Conservation (phyloP, 2,113 vertebrate species). For the Silurus asotus region DNA sequence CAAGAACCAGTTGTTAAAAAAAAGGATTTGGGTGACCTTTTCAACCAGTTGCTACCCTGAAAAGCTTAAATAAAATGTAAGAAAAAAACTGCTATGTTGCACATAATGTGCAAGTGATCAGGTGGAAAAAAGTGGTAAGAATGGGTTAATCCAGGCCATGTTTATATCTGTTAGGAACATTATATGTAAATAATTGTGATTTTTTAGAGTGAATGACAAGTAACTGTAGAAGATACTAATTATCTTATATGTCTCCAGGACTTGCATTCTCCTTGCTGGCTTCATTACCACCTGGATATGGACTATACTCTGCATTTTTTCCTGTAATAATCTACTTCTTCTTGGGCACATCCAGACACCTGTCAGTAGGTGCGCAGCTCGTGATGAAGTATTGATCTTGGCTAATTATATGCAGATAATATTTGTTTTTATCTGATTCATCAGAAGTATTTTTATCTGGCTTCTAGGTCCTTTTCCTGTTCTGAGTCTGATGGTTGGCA, state of each 20-base stretch:
- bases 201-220: neutral
- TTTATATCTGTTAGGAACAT: neutral
- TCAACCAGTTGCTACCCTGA: neutral
- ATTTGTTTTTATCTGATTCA: neutral
- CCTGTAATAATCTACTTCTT: constrained; percentile 87
- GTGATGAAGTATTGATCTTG: neutral
- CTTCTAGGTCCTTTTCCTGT: constrained; percentile 86
- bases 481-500: constrained; percentile 87
- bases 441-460: neutral
- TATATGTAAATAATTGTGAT: neutral
- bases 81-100: neutral
- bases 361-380: constrained; percentile 85
- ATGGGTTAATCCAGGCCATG: neutral
- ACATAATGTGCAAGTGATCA: neutral
- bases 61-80: neutral
- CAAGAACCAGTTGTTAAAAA: neutral
- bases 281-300: constrained; percentile 81
- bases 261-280: constrained; percentile 89
- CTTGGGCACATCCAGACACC: constrained; percentile 91
- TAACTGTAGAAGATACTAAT: neutral
- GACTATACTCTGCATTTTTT: constrained; percentile 91
- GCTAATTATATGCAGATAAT: neutral
- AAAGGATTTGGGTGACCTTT: neutral
- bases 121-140: neutral
- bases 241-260: constrained; percentile 67